These are phyloP conservation scores for Sceloporus tristichus DNA, from an alignment of 2,113 vertebrate genomes.

Conservation along the genomic window DNA sequence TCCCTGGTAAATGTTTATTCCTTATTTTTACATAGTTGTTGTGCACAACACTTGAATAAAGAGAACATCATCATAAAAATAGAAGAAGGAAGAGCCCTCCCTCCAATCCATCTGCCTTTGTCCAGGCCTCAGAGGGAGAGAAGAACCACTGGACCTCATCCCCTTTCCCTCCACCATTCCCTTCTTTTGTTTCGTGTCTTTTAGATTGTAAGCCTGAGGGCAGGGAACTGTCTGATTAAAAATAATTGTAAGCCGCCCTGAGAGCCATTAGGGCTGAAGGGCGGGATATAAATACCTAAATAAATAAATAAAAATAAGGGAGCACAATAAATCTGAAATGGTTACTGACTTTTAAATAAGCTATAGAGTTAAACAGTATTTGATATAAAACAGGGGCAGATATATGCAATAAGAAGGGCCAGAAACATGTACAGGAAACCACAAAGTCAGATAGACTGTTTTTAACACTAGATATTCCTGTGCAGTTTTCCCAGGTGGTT, in stretches of 20 bases:
- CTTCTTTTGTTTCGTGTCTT: too few species aligned
- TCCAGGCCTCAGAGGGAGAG: too few species aligned
- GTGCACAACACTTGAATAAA: slow-evolving; percentile 53
- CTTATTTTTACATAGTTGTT: slow-evolving; percentile 43
- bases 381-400: not conserved
- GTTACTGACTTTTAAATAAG: not conserved
- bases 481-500: not conserved
- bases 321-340: slow-evolving; percentile 15
- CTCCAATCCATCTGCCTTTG: too few species aligned
- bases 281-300: too few species aligned
- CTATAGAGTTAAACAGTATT: not conserved
- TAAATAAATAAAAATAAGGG: too few species aligned
- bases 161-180: too few species aligned
- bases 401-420: not conserved
- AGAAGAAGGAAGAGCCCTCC: not conserved
- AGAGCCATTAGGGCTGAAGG: too few species aligned
- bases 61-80: slow-evolving; percentile 40
- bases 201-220: too few species aligned
- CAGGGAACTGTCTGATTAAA: too few species aligned
- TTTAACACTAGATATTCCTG: not conserved
- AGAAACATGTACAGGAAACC: not conserved
- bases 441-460: not conserved
- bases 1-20: slow-evolving; percentile 19
- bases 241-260: too few species aligned
- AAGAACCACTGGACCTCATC: too few species aligned